Base-by-base conservation (phyloP, 2,888 invertebrate species). In the Strigamia maritima region DNA sequence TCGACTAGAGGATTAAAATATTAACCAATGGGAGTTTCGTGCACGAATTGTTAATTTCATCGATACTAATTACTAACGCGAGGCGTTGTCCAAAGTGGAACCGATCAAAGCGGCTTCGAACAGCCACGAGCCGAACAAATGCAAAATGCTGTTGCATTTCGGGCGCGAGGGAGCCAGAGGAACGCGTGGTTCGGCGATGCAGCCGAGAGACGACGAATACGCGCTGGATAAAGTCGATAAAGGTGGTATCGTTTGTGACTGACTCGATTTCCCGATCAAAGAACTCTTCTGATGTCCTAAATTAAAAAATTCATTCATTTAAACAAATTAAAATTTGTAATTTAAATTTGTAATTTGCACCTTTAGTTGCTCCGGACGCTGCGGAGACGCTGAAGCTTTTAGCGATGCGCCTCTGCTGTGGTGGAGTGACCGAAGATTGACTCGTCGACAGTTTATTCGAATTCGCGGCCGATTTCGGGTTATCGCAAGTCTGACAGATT, bases 51-150 rank as follows among this genome's bases (percentile, higher is more conserved):
- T n/a, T 22, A 60, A 60, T 22, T 60, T 24, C 4, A 8, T 14
- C 22, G 12, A 16, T 14, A 16, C 14, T 2, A 24, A 60, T 4
- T 4, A 60, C 60, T 60, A 22, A 60, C 60, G 60, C 24, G 75
- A 75, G 31, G 31, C 38, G 60, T 1, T 22, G 24, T 60, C 60
- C 24, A 60, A 24, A 24, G 22, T 22, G 3, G 76, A 40, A 2
- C 95, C 95, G 83, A 96, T 93, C 82, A 97, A 92, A 2, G 97
- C 94, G 6, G 97, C 97, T 86, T 98, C 97, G 85, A 97, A 97
- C 81, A 98, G 88, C 98, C 98, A 98, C 84, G 95, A 94, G 1
- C 98, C 97, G 86, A 97, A 97, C 82, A 98, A 88, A 86, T 98
- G 97, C 80, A 98, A 89, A 85, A 98, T 93, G 81, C 97, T 97